These are phyloP conservation scores for Laterallus jamaicensis DNA, from an alignment of 2,113 vertebrate genomes.

Conservation along the genomic window DNA sequence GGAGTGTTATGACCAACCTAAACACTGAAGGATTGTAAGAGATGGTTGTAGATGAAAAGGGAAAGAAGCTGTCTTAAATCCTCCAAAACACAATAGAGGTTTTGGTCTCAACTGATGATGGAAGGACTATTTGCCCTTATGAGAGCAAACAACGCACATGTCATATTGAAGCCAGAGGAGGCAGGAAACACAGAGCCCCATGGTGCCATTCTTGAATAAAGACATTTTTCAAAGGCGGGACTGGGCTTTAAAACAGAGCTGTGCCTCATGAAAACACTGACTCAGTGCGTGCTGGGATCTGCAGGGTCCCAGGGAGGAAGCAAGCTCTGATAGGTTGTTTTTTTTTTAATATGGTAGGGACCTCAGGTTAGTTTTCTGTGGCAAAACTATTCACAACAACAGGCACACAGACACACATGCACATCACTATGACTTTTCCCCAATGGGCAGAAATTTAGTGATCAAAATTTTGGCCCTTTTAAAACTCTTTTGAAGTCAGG, in stretches of 20 bases:
- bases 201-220: background rate
- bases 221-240: background rate
- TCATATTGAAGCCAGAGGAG: background rate
- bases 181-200: background rate
- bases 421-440: background rate
- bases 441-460: background rate
- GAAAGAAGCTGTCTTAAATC: background rate
- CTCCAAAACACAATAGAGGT: background rate
- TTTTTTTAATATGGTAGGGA: background rate
- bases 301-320: background rate
- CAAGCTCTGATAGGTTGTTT: background rate
- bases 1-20: fast-evolving
- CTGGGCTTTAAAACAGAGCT: background rate
- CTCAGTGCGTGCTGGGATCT: background rate
- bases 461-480: conserved; percentile 4
- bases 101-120: background rate
- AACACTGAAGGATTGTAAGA: background rate
- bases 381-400: background rate
- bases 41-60: background rate
- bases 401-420: background rate
- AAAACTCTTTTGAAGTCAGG: conserved; percentile 34
- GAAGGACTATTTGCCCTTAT: background rate
- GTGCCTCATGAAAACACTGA: background rate
- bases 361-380: background rate
- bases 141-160: background rate